Percentiles rank a stretch among this genome's conserved stretches.
phyloP scores from a whole-genome alignment of 2,797 vertebrate species.

The Chaunax sp. region DNA sequence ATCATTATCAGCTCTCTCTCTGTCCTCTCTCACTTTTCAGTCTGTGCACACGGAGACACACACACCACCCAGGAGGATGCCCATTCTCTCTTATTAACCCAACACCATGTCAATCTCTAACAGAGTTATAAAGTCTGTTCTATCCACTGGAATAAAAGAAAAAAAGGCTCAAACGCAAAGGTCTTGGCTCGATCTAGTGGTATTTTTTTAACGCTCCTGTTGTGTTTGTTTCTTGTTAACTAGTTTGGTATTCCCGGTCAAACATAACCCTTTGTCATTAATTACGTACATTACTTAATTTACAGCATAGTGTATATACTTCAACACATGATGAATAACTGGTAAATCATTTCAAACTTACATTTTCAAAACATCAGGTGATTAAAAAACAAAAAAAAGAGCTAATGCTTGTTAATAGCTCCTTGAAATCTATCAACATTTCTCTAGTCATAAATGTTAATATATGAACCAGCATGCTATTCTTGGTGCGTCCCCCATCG shows the following conservation, averaged over 20 bases:
- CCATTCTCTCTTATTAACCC: slow-evolving; percentile 40
- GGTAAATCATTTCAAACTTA: no score
- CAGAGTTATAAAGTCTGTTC: slow-evolving; percentile 16
- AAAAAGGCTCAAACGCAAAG: neutral
- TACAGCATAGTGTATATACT: no score
- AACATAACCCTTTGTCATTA: no score
- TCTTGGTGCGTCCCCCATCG: slow-evolving; percentile 41
- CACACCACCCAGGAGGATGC: slow-evolving; percentile 18
- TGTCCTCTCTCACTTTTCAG: slow-evolving; percentile 15
- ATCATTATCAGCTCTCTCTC: slow-evolving; percentile 66
- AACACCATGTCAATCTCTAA: slow-evolving; percentile 17
- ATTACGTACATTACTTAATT: no score
- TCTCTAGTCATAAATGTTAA: no score
- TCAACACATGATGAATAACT: no score
- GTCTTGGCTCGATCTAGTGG: neutral
- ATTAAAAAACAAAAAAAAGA: no score
- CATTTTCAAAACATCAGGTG: no score
- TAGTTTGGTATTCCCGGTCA: no score
- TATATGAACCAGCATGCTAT: slow-evolving; percentile 12
- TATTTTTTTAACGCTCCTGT: neutral
- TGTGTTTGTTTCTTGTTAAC: no score
- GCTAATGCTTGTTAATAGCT: no score
- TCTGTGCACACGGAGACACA: slow-evolving; percentile 29
- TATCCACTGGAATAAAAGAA: slow-evolving; percentile 14
- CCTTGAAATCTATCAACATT: no score